Base-by-base conservation (phyloP, 2,888 invertebrate species). In the Drosophila antonietae region DNA sequence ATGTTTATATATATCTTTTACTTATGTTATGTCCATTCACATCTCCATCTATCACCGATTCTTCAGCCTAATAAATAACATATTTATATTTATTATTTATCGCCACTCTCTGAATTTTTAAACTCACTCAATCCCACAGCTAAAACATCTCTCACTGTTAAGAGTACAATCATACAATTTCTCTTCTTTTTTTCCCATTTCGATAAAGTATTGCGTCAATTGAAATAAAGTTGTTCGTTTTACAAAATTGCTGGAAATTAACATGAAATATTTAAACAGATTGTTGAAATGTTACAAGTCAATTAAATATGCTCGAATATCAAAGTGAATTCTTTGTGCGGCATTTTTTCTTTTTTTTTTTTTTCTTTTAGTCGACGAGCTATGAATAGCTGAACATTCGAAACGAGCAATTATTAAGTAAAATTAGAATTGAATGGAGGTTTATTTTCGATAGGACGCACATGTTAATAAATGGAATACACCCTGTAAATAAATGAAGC, bases 261-360 rank as follows among this genome's bases (percentile, higher is more conserved):
- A 23, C 12, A 70, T 74, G 18, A 64, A 71, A 75, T 68, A 78
- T 78, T 71, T 44, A 67, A 65, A 33, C 39, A 41, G 33, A 53
- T 51, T 39, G 58, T 20, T 51, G 35, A 55, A 68, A 64, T 73
- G 68, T 51, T 53, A 49, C 39, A 61, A 74, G 43, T 58, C 75
- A 78, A 75, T 74, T 63, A 66, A 41, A 39, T 12, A 41, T 39
- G 52, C 15, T 58, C 12, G 33, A 33, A 64, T 31, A 55, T 44
- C 49, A 37, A 56, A 62, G 43, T 62, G 55, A 41, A 56, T 59
- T 51, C 55, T 51, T 56, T 31, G 46, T 20, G 18, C n/a, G 9
- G 2, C 56, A 62, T 28, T 28, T 28, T n/a, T n/a, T n/a, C n/a
- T n/a, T n/a, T n/a, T n/a, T n/a, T n/a, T n/a, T n/a, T n/a, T n/a